phyloP scores from a whole-genome alignment of 2,888 invertebrate genomes.

The Drosophila robusta region DNA sequence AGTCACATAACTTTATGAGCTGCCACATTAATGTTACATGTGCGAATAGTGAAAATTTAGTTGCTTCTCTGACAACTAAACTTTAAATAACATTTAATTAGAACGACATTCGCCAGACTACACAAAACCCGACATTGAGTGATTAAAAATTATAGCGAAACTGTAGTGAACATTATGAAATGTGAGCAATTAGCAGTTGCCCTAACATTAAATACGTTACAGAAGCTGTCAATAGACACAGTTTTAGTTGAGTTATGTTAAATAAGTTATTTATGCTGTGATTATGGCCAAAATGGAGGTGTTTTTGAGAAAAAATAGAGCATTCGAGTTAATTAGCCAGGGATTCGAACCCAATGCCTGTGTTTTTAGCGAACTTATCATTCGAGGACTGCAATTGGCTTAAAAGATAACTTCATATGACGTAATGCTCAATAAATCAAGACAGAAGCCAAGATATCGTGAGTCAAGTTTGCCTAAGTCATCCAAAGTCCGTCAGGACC shows the following conservation, averaged over 20 bases:
- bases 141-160: slow-evolving; percentile 20
- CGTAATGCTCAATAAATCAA: no score
- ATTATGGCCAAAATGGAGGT: no score
- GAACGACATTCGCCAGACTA: slow-evolving; percentile 64
- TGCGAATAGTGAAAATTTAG: slow-evolving; percentile 28
- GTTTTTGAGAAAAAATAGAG: no score
- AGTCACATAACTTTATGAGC: slow-evolving; percentile 36
- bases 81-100: slow-evolving; percentile 66
- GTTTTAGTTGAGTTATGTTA: not conserved
- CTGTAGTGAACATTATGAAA: slow-evolving; percentile 7
- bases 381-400: no score
- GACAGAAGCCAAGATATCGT: no score
- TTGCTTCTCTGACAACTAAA: slow-evolving; percentile 24
- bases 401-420: no score
- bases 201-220: not conserved
- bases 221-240: not conserved
- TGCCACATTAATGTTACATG: slow-evolving; percentile 24
- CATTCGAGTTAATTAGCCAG: no score
- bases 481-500: no score
- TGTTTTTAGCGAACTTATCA: no score
- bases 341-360: no score
- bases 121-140: slow-evolving; percentile 12
- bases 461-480: no score
- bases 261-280: not conserved
- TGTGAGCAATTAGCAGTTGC: slow-evolving; percentile 26